Base-by-base conservation (phyloP, 23 tunicate genomes). In the Halocynthia aurantium region DNA sequence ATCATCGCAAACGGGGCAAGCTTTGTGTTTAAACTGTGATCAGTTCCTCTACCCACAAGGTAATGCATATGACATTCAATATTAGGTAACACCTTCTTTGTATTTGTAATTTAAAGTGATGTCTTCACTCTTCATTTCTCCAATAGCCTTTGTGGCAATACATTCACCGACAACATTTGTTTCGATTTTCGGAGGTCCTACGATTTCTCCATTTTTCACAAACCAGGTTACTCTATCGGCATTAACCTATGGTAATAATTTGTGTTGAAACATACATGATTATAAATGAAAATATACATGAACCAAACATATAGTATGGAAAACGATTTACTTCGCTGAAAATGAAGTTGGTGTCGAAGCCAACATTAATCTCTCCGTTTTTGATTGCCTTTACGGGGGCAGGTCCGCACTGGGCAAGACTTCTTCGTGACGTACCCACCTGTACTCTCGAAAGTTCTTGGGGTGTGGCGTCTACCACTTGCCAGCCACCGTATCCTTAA, bases 401-500 rank as follows among this genome's bases (percentile, higher is more conserved):
- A 49, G 99, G 99, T 51, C 99, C 99, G 74, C 97, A 96, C 70
- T 96, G 99, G 77, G 76, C 76, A 15, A 96, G 73, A 40, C 87
- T 87, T 49, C 81, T 64, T 18, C 62, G 12, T 5, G n/a, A 8
- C 10, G 10, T 2, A 13, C n/a, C 8, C 9, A n/a, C 78, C 10
- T 22, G 50, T 54, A 74, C 78, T 12, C 15, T 21, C 57, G 90
- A 83, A 50, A 77, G 84, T 68, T 93, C 99, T 58, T 96, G 99
- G 0, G 99, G 99, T 8, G 99, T 96, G 5, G 99, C 96, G 66
- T 96, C 99, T 10, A 96, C 93, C 8, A 81, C 93, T 75, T 92
- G 97, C 99, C 99, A 96, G 7, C 99, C 99, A 69, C 86, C 99
- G 82, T 96, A 96, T 57, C 91, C 96, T 90, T 13, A 10, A 31